Base-by-base conservation (phyloP, 1,140 invertebrate species). In the Chionoecetes opilio region DNA sequence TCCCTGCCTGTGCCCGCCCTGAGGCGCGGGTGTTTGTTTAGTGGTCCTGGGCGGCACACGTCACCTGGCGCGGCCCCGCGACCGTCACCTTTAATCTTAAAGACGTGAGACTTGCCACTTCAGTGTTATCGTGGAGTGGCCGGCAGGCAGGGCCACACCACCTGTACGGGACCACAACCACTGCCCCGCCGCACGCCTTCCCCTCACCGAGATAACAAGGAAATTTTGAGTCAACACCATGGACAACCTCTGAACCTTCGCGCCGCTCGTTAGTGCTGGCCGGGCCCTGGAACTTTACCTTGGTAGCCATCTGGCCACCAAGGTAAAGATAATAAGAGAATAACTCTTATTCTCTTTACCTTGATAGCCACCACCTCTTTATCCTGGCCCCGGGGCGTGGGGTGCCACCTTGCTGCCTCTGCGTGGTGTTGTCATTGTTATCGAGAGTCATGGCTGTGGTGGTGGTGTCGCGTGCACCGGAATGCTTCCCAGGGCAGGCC, bases 81-180 rank as follows among this genome's bases (percentile, higher is more conserved):
- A n/a, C 63, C 63, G 63, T 75, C 63, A 75, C 63, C 63, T 75
- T 75, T 75, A 75, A 75, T 75, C 63, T 75, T 75, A 75, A 75
- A 75, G 63, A 75, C 63, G 63, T 75, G 63, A 75, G 63, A 75
- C 63, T 75, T 75, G 63, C 63, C 63, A 75, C 63, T 75, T 75
- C 21, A 21, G 21, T 75, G 21, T 75, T 75, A 75, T 75, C 63
- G 21, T 26, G n/a, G 63, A 75, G 26, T 75, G 63, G 26, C n/a
- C 63, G n/a, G n/a, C n/a, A n/a, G n/a, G n/a, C n/a, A n/a, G n/a
- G n/a, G n/a, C n/a, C n/a, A n/a, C n/a, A n/a, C n/a, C n/a, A n/a
- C n/a, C n/a, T n/a, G n/a, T n/a, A n/a, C n/a, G n/a, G n/a, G n/a
- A n/a, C n/a, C n/a, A n/a, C n/a, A n/a, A n/a, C n/a, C 63, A 26